Percentiles rank a stretch among this genome's conserved stretches.
Conservation (phyloP, 1,140 invertebrate species). For the Bombus pyrosoma region DNA sequence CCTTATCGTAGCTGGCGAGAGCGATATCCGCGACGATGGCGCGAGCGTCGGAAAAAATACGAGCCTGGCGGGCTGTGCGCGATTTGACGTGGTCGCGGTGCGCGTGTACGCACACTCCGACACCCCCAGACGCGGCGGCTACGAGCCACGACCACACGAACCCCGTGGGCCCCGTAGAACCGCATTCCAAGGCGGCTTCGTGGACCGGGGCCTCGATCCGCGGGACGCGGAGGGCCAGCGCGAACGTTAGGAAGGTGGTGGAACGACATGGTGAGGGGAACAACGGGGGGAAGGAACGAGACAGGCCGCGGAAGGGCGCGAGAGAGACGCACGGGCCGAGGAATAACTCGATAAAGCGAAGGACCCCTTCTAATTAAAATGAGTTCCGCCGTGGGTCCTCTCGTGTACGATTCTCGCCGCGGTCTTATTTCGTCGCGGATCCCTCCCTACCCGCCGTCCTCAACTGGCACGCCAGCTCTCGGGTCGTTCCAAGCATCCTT, state of each 20-base stretch:
- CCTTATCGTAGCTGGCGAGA: background rate
- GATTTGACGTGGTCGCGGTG: conserved; percentile 44
- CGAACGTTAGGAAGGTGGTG: conserved; percentile 4
- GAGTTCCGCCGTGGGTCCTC: conserved; percentile 69
- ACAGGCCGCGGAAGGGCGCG: conserved; percentile 26
- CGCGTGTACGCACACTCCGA: conserved; percentile 40
- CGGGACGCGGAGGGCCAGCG: conserved; percentile 24
- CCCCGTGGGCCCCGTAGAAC: conserved; percentile 72
- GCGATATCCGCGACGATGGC: conserved; percentile 6
- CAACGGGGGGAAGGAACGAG: conserved; percentile 27
- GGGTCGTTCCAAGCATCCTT: conserved; percentile 53
- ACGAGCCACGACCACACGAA: conserved; percentile 53
- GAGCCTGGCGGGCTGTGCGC: conserved; percentile 26
- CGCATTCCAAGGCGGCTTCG: conserved; percentile 75
- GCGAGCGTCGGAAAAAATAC: conserved; percentile 43
- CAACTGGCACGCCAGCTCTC: background rate
- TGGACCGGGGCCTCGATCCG: conserved; percentile 60
- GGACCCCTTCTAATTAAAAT: conserved; percentile 75
- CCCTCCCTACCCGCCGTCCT: background rate
- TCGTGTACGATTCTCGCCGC: conserved; percentile 59
- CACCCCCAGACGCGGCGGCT: conserved; percentile 22
- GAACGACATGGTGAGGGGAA: background rate
- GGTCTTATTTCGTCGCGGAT: conserved; percentile 65
- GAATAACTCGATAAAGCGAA: conserved; percentile 73
- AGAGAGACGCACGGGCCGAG: conserved; percentile 42